These are phyloP conservation scores for Lapara coniferarum DNA, from an alignment of 2,888 invertebrate genomes.

Conservation along the genomic window DNA sequence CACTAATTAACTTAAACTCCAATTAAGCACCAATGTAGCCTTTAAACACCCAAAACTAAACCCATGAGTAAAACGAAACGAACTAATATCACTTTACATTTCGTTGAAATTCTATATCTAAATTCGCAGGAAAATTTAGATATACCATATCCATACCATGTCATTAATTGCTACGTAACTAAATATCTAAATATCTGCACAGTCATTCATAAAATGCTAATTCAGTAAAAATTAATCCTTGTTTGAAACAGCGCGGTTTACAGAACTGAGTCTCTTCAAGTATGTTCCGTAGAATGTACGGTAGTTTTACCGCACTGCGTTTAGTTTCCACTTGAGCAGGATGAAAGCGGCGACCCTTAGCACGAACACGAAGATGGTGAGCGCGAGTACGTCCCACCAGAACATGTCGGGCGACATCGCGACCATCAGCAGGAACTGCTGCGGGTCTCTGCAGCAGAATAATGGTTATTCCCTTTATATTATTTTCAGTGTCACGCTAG, in stretches of 20 bases:
- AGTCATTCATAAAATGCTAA: no score
- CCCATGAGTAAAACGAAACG: background rate
- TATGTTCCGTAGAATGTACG: background rate
- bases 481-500: no score
- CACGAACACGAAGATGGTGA: constrained; percentile 86
- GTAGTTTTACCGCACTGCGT: constrained; percentile 83
- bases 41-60: constrained; percentile 10
- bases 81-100: no score
- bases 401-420: constrained; percentile 92
- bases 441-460: constrained; percentile 84
- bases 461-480: background rate
- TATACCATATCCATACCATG: no score
- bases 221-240: no score
- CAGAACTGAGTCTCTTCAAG: no score
- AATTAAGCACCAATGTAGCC: background rate
- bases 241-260: no score
- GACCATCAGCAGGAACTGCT: constrained; percentile 91
- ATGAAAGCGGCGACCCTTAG: constrained; percentile 87
- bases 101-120: no score
- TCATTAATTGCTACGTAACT: no score
- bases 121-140: no score
- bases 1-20: background rate
- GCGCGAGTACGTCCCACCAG: constrained; percentile 91
- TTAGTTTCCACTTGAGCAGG: constrained; percentile 90
- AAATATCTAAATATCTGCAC: no score